These are phyloP conservation scores for Neria commutata DNA, from an alignment of 2,888 invertebrate species.

Conservation along the genomic window DNA sequence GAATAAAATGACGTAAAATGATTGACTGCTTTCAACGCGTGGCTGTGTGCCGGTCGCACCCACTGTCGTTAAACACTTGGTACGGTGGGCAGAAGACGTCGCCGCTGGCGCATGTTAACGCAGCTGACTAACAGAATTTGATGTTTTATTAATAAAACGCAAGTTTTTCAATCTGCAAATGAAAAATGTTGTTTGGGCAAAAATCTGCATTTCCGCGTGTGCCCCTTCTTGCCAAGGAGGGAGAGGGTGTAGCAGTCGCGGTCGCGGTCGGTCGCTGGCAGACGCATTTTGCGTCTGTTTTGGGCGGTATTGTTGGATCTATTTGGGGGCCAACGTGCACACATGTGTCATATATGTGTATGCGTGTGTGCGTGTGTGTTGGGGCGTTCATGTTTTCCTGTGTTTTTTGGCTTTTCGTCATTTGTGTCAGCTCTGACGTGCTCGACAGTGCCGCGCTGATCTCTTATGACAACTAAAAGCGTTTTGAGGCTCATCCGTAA, in stretches of 20 bases:
- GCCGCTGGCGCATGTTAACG: neutral
- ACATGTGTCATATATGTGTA: neutral
- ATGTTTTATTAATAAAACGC: constrained; percentile 1
- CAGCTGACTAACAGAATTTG: neutral
- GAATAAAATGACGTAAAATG: no score
- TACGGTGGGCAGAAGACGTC: neutral
- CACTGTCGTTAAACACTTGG: no score
- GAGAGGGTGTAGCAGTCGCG: no score
- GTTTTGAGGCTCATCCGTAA: neutral
- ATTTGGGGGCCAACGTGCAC: no score
- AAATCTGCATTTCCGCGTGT: no score
- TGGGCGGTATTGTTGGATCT: no score
- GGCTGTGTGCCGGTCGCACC: no score
- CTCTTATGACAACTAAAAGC: neutral
- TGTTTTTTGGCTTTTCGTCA: neutral
- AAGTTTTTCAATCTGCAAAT: neutral
- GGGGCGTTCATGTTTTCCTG: neutral
- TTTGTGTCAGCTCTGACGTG: neutral
- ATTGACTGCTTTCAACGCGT: no score
- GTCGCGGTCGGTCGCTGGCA: neutral
- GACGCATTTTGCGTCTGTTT: neutral
- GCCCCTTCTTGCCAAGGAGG: no score
- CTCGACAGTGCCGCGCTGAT: neutral
- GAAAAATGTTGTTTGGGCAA: neutral
- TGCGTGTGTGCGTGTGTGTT: neutral